Percentiles rank a stretch among this genome's conserved stretches.
Conservation (phyloP, 2,113 vertebrate species). For the Chaetodon trifascialis region DNA sequence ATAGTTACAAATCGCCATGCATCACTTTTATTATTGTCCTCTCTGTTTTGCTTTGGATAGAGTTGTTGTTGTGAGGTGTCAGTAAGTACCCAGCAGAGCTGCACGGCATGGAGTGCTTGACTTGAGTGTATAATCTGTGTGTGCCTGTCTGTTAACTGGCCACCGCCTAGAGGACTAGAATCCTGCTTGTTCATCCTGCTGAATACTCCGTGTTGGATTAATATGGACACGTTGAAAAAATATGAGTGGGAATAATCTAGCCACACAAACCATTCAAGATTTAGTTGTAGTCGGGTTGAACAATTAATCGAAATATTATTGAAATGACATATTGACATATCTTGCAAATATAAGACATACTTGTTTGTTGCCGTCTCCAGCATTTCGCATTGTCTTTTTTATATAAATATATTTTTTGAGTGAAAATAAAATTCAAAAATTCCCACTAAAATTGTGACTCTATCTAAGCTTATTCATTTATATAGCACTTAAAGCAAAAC, state of each 20-base stretch:
- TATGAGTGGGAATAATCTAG: neutral
- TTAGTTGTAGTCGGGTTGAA: too few species aligned
- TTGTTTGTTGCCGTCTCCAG: too few species aligned
- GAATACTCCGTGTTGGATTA: conserved; percentile 31
- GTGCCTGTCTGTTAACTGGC: conserved; percentile 58
- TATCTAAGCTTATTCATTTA: too few species aligned
- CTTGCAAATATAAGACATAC: too few species aligned
- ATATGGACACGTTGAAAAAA: neutral
- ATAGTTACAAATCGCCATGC: neutral
- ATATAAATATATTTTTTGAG: too few species aligned
- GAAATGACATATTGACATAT: too few species aligned
- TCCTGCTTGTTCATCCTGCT: conserved; percentile 25
- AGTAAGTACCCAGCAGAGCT: conserved; percentile 83
- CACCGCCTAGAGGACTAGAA: conserved; percentile 11
- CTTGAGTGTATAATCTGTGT: conserved; percentile 37
- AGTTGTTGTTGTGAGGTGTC: conserved; percentile 87
- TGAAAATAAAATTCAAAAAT: too few species aligned
- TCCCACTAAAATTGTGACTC: too few species aligned
- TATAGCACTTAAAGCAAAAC: too few species aligned
- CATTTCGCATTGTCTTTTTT: too few species aligned
- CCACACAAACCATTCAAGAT: conserved; percentile 5
- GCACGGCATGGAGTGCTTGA: conserved; percentile 71
- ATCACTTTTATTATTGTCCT: conserved; percentile 50
- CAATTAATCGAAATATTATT: too few species aligned
- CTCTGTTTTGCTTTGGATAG: conserved; percentile 76